Evolutionary conservation across 2,888 invertebrate genomes (phyloP).

Genomic region (Acleris literana): DNA sequence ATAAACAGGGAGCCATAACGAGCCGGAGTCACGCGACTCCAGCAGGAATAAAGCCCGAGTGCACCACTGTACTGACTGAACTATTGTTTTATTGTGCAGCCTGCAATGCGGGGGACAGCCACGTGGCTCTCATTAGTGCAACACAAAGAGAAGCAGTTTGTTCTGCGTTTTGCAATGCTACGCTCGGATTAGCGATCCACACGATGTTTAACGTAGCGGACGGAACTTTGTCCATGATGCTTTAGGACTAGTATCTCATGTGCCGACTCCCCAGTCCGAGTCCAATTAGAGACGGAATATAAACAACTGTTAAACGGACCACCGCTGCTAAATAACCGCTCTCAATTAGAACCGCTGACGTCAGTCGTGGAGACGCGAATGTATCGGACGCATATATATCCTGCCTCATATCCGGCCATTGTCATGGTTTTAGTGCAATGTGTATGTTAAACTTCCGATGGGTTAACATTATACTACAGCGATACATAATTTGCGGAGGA

Average conservation of each 20-base stretch:
- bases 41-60: constrained; percentile 75
- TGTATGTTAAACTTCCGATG: constrained; percentile 29
- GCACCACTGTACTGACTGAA: constrained; percentile 49
- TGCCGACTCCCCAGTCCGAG: neutral
- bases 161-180: constrained; percentile 78
- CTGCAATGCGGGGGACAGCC: constrained; percentile 82
- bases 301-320: constrained; percentile 23
- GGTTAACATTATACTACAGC: constrained; percentile 12
- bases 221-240: constrained; percentile 62
- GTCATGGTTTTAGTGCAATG: constrained; percentile 49
- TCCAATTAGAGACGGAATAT: constrained; percentile 22
- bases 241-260: constrained; percentile 39
- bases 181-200: constrained; percentile 75
- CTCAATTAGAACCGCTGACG: constrained; percentile 62
- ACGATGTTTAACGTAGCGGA: constrained; percentile 72
- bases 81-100: constrained; percentile 81
- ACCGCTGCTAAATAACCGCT: constrained; percentile 42
- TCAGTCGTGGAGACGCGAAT: constrained; percentile 63
- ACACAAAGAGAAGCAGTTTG: constrained; percentile 80
- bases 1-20: constrained; percentile 67
- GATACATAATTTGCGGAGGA: constrained; percentile 17
- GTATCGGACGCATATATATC: constrained; percentile 69
- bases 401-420: constrained; percentile 69
- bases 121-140: constrained; percentile 82
- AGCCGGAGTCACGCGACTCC: constrained; percentile 76